Evolutionary conservation across 2,888 invertebrate species (phyloP).

Genomic region (Idaea aversata): DNA sequence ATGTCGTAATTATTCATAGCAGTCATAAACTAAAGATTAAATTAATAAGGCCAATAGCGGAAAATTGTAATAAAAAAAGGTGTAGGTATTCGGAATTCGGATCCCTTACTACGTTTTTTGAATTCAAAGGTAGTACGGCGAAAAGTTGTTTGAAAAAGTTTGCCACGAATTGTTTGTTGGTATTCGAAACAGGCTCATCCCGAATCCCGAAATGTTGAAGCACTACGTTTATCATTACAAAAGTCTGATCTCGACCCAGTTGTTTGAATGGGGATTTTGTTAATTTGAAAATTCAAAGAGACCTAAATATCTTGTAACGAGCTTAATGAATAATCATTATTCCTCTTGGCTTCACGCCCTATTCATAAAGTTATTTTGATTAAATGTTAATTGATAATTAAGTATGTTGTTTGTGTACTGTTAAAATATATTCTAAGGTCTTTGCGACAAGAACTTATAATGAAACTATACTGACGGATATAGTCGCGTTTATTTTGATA

Average conservation of each 20-base stretch:
- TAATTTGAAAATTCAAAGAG: background rate
- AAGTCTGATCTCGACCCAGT: background rate
- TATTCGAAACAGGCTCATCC: background rate
- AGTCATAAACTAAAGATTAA: background rate
- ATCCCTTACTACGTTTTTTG: background rate
- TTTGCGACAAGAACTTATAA: too few species aligned
- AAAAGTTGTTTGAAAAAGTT: background rate
- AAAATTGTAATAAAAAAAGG: background rate
- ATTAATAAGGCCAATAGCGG: background rate
- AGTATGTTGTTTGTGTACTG: too few species aligned
- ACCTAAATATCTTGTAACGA: background rate
- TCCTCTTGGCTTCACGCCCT: too few species aligned
- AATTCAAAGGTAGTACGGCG: background rate
- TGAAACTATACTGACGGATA: too few species aligned
- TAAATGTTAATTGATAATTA: too few species aligned
- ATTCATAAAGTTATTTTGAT: too few species aligned
- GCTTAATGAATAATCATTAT: background rate
- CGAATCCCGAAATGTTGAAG: background rate
- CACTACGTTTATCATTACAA: background rate
- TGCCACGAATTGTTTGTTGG: conserved; percentile 1
- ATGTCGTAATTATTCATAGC: background rate
- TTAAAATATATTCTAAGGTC: too few species aligned
- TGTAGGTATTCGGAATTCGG: background rate
- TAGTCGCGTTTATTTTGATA: too few species aligned
- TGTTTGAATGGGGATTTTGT: background rate